Base-by-base conservation (phyloP, 2,888 invertebrate species). In the Cylloceria caligata region DNA sequence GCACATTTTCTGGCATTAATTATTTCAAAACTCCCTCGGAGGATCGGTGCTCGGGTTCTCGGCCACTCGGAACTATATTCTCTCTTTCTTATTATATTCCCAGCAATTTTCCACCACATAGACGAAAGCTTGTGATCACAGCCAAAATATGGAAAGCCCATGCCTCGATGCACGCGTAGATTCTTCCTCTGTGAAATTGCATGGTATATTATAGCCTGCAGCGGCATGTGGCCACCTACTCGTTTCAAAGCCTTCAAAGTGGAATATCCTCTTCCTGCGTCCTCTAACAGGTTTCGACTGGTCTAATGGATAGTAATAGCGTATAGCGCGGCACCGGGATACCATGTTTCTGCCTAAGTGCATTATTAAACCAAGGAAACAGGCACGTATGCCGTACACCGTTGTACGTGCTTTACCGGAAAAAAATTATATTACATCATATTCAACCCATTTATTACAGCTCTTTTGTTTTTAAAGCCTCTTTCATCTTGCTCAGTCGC, bases 1-100 rank as follows among this genome's bases (percentile, higher is more conserved):
- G 27, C 21, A 36, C 27, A 34, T 72, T 68, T 76, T 76, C 16
- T 57, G 49, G 16, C 68, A 62, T 62, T 76, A 68, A 76, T 76
- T 76, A 76, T 49, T 76, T 49, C 60, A 30, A 13, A 68, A 47
- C 60, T 49, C 47, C 11, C 42, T 45, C 55, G 34, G 42, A 24
- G 45, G 1, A 21, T 24, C 45, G 21, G 42, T 16, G 13, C 67
- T 55, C 45, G n/a, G 42, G 34, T 24, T 34, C 60, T 13, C 21
- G 42, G 6, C 60, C 34, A 27, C 68, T 55, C 13, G 42, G 16
- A 42, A 24, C 21, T 52, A 9, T 24, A 16, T 16, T 52, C 19
- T 13, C 9, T 49, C 19, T 16, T 27, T 30, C 16, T 16, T 60
- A 36, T 1, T 16, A 7, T 60, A 36, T 1, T 16, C 19, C 36